Evolutionary conservation across 2,797 vertebrate species (phyloP), one percentile per base, ranked within the genome.

Genomic region (Sebastes minor): DNA sequence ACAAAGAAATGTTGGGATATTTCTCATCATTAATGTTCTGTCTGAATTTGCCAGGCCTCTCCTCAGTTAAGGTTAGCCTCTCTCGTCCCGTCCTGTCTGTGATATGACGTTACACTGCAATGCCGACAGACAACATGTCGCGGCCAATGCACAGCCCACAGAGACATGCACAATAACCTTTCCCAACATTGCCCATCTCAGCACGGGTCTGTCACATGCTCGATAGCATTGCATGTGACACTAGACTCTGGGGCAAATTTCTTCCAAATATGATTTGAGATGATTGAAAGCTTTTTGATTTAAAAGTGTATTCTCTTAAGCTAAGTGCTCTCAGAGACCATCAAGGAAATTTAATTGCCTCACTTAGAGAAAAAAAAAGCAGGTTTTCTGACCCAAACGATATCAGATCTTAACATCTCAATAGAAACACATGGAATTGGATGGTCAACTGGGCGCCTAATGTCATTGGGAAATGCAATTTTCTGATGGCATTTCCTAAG

Each of bases 201-300:
- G 95, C 95, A 93, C 3, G 74, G 96, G 95, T 94, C 92, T 96
- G 96, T 98, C 96, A 98, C 96, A 97, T 94, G 96, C 96, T 96
- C 97, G 94, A 95, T 96, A 95, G 94, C 96, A 97, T 97, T 96
- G 94, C 96, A 96, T 95, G 94, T 97, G 96, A 96, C 96, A 93
- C 95, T 95, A 95, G 92, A 96, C 95, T 96, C 92, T 92, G 89
- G 95, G 97, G 95, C 94, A 96, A 95, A 97, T 97, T 96, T 96
- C 95, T 95, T 94, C 95, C 95, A 97, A 98, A 99, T 97, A 97
- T 96, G 97, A 97, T 98, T 98, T 97, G 95, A 96, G 97, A 97
- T 99, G 98, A 99, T 98, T 99, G 98, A 99, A 99, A 98, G 96
- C 95, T 97, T 98, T 99, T 99, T 99, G 97, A 99, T 99, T 98